A percentile compares a stretch with the other conserved stretches of the same genome.
These are phyloP conservation scores for Athene cunicularia DNA, from an alignment of 2,113 vertebrate species.

Conservation along the genomic window DNA sequence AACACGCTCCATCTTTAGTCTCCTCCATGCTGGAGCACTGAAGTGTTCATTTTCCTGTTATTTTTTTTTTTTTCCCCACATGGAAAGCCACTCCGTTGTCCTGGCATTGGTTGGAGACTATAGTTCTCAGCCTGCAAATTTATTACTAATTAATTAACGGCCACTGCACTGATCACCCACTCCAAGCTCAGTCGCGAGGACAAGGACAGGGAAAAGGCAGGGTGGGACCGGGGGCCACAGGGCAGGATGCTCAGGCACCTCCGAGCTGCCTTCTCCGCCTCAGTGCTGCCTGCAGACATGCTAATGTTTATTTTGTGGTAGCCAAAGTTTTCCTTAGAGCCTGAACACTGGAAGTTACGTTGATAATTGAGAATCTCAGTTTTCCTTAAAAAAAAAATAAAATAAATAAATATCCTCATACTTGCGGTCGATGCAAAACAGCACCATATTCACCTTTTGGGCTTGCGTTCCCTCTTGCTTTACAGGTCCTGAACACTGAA, in stretches of 20 bases:
- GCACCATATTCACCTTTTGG: fast-evolving
- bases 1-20: fast-evolving
- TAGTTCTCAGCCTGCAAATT: not conserved
- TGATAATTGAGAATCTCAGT: not conserved
- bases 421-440: not conserved
- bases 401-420: too few species aligned
- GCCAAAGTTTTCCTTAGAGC: not conserved
- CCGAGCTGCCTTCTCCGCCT: not conserved
- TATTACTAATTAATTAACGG: not conserved
- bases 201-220: not conserved
- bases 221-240: not conserved
- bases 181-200: not conserved
- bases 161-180: not conserved
- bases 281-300: not conserved
- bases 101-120: not conserved
- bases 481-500: not conserved
- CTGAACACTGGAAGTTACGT: fast-evolving
- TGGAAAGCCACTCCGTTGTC: not conserved
- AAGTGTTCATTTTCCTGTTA: fast-evolving
- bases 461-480: not conserved
- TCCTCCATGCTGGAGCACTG: not conserved
- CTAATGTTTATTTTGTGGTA: not conserved
- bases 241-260: not conserved
- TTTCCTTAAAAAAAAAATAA: not conserved
- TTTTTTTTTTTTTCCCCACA: not conserved